A percentile compares a stretch with the other conserved stretches of the same genome.
These are phyloP conservation scores for Melanostoma scalare DNA, from an alignment of 2,888 invertebrate species.

Conservation along the genomic window DNA sequence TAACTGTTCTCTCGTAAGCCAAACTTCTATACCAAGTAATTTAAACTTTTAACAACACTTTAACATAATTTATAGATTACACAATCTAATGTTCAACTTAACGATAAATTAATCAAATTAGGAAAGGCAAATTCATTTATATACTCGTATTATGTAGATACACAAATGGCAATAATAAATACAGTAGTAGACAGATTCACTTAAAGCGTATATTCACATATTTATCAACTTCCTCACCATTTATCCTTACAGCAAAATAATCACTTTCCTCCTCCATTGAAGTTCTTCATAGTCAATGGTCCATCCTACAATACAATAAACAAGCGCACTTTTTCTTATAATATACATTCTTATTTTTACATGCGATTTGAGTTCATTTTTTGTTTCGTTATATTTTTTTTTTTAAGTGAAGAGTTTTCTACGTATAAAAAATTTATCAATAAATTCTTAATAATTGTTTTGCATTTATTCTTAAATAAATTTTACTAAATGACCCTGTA, in stretches of 20 bases:
- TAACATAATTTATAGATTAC: too few species aligned
- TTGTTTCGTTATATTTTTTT: constrained; percentile 14
- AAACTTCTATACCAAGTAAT: too few species aligned
- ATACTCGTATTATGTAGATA: constrained; percentile 24
- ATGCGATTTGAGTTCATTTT: constrained; percentile 19
- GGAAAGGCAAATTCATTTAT: constrained; percentile 2
- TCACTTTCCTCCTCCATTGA: constrained; percentile 24
- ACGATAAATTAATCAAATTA: background rate
- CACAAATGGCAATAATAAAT: constrained; percentile 49
- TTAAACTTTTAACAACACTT: too few species aligned
- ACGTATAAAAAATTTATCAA: constrained; percentile 61
- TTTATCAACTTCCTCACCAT: constrained; percentile 15
- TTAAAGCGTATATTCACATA: constrained; percentile 70
- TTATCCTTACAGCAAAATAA: constrained; percentile 32
- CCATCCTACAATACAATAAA: constrained; percentile 40
- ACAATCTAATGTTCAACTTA: too few species aligned
- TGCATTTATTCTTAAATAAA: constrained; percentile 68
- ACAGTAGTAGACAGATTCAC: constrained; percentile 47
- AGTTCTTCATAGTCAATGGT: constrained; percentile 31
- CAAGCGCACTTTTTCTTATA: constrained; percentile 70
- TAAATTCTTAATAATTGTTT: constrained; percentile 55
- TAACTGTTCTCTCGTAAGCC: too few species aligned
- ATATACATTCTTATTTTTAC: constrained; percentile 47
- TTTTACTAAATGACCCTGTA: constrained; percentile 73
- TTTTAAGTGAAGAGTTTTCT: constrained; percentile 55